Base-by-base conservation (phyloP, 2,888 invertebrate genomes). In the Xanthia icteritia region DNA sequence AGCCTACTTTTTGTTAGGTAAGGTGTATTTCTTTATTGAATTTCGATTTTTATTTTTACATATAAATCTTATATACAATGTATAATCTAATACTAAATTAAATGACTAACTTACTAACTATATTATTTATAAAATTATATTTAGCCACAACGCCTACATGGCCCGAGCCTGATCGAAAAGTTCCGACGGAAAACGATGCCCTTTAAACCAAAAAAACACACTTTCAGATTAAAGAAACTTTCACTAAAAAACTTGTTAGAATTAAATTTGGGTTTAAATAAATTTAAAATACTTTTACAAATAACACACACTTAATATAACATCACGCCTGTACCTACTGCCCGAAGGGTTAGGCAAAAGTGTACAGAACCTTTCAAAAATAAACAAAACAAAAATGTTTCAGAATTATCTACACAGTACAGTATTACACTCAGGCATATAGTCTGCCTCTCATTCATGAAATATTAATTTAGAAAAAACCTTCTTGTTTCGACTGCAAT, bases 111-210 rank as follows among this genome's bases (percentile, higher is more conserved):
- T 39, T 39, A 39, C 39, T 39, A 39, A 39, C 39, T 48, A n/a
- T n/a, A n/a, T 8, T 13, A 31, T 48, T 23, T 48, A 13, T 15
- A 23, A 51, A 51, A 15, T 31, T 48, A 23, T 36, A 36, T 67
- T 39, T 11, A 11, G 36, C 1, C 36, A 11, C 8, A 20, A 39
- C 17, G 48, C 15, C 11, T 36, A 17, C 23, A 17, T 6, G 27
- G n/a, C 45, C 45, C 27, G 23, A 27, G 27, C 17, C 48, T 23
- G 23, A 17, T 4, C 8, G 56, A 15, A 68, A 63, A 20, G 27
- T 67, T 8, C 78, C 77, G 77, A 78, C 77, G 77, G 77, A 5
- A 78, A 56, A 63, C 45, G 61, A 61, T 31, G 9, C 5, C 9
- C 9, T n/a, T n/a, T 39, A 42, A n/a, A 13, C 3, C 15, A 54